Conservation (phyloP, 37 sponge, comb jelly and placozoan species). For the Tethya wilhelma region DNA sequence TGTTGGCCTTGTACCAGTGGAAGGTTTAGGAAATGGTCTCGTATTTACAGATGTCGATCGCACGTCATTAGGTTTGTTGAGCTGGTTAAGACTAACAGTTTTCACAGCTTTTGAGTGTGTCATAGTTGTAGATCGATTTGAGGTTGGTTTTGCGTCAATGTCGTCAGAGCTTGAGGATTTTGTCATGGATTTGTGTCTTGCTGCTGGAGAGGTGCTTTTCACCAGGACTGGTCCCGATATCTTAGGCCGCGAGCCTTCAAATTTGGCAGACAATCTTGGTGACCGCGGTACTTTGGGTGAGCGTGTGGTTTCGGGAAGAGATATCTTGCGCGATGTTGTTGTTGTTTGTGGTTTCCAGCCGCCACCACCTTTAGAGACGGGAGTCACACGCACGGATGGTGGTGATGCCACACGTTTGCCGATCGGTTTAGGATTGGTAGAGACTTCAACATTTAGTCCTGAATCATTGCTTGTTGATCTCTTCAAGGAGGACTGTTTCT, state of each 20-base stretch:
- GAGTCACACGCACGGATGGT: too few species aligned
- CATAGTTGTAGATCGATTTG: too few species aligned
- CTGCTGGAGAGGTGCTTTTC: not conserved
- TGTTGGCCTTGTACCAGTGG: not conserved
- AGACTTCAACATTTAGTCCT: not conserved
- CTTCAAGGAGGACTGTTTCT: slow-evolving; percentile 15
- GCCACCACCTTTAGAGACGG: not conserved
- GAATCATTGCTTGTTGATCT: slow-evolving; percentile 1
- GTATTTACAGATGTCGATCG: not conserved
- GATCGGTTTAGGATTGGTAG: not conserved
- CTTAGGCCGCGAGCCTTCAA: not conserved
- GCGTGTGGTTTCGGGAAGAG: not conserved
- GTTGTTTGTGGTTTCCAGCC: not conserved
- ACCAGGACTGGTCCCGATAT: not conserved
- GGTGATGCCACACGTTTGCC: not conserved
- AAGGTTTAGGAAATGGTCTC: not conserved
- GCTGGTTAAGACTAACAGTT: too few species aligned
- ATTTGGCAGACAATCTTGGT: not conserved
- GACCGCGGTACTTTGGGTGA: not conserved
- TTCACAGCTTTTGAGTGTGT: too few species aligned
- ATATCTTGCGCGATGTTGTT: too few species aligned
- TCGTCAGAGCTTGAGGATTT: too few species aligned
- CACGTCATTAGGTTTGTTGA: not conserved
- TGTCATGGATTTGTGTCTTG: too few species aligned
- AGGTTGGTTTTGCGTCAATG: too few species aligned